A percentile compares a stretch with the other conserved stretches of the same genome.
Conservation (phyloP, 2,888 invertebrate species). For the Parnassius orleans region DNA sequence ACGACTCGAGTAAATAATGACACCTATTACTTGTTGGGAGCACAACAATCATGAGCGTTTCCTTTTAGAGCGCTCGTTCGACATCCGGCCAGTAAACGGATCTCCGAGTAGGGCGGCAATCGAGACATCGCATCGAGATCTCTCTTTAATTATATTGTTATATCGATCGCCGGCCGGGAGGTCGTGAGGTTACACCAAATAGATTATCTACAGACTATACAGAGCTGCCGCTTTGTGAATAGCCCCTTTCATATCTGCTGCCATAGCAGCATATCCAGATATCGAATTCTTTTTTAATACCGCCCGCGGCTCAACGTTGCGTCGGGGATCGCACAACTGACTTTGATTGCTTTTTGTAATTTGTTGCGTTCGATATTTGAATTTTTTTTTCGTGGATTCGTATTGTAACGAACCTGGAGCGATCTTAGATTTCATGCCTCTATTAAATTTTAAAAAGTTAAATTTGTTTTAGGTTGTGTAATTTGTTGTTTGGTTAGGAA, state of each 20-base stretch:
- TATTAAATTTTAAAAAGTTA: slow-evolving; percentile 19
- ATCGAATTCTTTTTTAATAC: slow-evolving; percentile 60
- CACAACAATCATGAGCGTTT: slow-evolving; percentile 66
- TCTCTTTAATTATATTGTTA: slow-evolving; percentile 81
- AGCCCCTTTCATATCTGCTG: slow-evolving; percentile 58
- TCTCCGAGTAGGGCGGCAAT: slow-evolving; percentile 33
- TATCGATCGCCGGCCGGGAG: slow-evolving; percentile 60
- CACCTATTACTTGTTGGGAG: slow-evolving; percentile 61
- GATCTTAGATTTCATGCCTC: slow-evolving; percentile 38
- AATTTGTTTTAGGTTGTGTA: too few species aligned
- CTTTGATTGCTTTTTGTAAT: slow-evolving; percentile 66
- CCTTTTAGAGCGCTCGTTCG: slow-evolving; percentile 60
- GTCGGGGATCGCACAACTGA: slow-evolving; percentile 53
- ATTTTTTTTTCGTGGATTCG: slow-evolving; percentile 55
- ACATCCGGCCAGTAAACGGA: slow-evolving; percentile 66
- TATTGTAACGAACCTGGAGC: slow-evolving; percentile 49
- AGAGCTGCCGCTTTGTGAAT: slow-evolving; percentile 61
- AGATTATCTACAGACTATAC: slow-evolving; percentile 74
- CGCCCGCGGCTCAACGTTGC: slow-evolving; percentile 39
- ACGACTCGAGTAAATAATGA: slow-evolving; percentile 58
- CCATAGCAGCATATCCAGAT: slow-evolving; percentile 32
- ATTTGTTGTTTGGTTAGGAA: too few species aligned
- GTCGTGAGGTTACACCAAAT: slow-evolving; percentile 79
- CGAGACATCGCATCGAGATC: slow-evolving; percentile 49
- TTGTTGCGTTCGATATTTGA: slow-evolving; percentile 62